phyloP scores from a whole-genome alignment of 2,113 vertebrate genomes.

The Hepsetus odoe region DNA sequence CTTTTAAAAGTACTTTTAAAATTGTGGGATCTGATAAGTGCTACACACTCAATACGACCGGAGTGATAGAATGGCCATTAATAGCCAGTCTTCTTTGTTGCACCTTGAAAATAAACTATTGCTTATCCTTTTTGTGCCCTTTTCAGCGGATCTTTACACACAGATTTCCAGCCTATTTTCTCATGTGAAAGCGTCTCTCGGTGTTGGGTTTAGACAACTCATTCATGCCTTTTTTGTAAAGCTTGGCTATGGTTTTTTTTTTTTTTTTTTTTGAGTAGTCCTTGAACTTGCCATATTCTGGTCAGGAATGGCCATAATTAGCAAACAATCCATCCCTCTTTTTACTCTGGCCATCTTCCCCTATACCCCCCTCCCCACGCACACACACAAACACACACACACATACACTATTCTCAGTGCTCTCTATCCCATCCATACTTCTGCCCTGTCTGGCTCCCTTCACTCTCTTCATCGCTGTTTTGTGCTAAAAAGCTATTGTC shows the following conservation, averaged over 20 bases:
- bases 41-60: neutral
- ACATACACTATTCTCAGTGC: constrained; percentile 77
- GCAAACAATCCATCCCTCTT: constrained; percentile 87
- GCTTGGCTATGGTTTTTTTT: constrained; percentile 48
- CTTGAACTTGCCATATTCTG: constrained; percentile 85
- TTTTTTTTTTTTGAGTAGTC: constrained; percentile 76
- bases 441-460: constrained; percentile 78
- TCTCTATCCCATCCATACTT: constrained; percentile 85
- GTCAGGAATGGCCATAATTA: constrained; percentile 93
- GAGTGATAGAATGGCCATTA: constrained; percentile 9
- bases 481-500: constrained; percentile 90
- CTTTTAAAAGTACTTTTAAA: constrained; percentile 5
- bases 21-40: constrained; percentile 6
- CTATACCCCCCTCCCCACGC: constrained; percentile 71
- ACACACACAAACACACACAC: constrained; percentile 74
- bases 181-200: constrained; percentile 58
- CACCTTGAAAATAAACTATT: constrained; percentile 61
- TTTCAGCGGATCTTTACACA: constrained; percentile 30
- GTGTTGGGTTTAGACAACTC: constrained; percentile 57
- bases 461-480: constrained; percentile 89
- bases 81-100: constrained; percentile 47
- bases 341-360: constrained; percentile 75
- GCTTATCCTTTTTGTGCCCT: constrained; percentile 37
- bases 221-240: constrained; percentile 58
- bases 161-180: constrained; percentile 52